Evolutionary conservation across 2,797 vertebrate species (phyloP).

Genomic region (Centroberyx gerrardi): DNA sequence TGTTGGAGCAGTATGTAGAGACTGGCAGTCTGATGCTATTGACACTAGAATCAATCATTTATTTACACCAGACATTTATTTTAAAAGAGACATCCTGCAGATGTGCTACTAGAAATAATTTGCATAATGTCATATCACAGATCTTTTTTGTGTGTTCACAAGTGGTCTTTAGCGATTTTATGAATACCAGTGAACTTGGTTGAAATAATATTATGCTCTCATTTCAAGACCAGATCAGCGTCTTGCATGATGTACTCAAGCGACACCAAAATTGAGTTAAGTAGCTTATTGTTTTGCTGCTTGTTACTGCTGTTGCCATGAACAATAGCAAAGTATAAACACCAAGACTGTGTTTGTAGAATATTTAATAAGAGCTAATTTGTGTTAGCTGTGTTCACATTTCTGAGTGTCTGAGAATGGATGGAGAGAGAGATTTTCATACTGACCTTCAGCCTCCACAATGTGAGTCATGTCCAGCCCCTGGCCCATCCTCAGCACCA

Average conservation of each 20-base stretch:
- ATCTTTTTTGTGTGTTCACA: no score
- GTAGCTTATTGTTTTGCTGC: background rate
- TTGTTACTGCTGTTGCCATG: background rate
- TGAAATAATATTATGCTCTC: no score
- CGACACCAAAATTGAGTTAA: no score
- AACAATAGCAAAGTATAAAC: background rate
- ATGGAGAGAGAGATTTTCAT: background rate
- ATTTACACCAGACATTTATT: no score
- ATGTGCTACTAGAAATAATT: no score
- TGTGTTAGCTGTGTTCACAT: background rate
- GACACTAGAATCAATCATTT: background rate
- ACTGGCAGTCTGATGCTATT: no score
- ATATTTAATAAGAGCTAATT: background rate
- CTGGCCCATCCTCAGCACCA: slow-evolving; percentile 91
- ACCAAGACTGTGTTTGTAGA: no score
- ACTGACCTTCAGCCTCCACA: slow-evolving; percentile 93
- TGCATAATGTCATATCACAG: no score
- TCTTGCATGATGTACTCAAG: background rate
- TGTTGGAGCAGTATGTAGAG: no score
- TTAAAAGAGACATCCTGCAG: no score
- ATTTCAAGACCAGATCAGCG: background rate
- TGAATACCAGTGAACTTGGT: no score
- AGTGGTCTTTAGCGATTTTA: no score
- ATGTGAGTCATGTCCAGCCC: slow-evolving; percentile 95
- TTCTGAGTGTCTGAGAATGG: background rate